These are phyloP conservation scores for Poecile atricapillus DNA, from an alignment of 2,113 vertebrate genomes.

Conservation along the genomic window DNA sequence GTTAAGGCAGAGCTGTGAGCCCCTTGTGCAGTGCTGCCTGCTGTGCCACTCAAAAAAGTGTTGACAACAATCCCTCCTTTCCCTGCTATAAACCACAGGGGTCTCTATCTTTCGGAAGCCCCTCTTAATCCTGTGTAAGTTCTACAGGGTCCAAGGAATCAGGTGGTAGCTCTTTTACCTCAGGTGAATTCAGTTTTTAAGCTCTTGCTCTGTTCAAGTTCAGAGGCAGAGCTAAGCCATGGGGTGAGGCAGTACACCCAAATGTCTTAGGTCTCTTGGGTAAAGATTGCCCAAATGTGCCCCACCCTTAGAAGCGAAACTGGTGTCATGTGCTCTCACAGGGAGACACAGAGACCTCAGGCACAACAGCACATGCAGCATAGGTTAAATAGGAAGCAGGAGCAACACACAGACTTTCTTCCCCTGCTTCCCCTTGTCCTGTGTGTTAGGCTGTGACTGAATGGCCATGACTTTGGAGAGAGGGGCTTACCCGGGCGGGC, in stretches of 20 bases:
- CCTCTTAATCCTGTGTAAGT: neutral
- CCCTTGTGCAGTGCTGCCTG: neutral
- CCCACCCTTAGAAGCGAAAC: neutral
- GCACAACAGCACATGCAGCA: rapidly evolving
- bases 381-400: neutral
- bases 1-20: neutral
- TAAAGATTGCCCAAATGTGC: neutral
- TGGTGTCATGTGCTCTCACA: neutral
- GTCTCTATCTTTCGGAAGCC: neutral
- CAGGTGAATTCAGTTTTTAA: neutral
- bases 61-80: neutral
- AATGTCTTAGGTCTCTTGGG: neutral
- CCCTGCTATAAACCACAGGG: neutral
- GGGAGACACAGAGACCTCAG: neutral
- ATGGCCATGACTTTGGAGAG: rapidly evolving
- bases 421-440: neutral
- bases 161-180: neutral
- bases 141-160: neutral
- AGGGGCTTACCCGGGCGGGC: conserved; percentile 73
- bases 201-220: neutral
- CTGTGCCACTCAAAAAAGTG: neutral
- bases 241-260: neutral
- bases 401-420: neutral
- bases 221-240: neutral
- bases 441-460: neutral